Conservation (phyloP, 1,140 invertebrate species). For the Phenacoccus solenopsis region DNA sequence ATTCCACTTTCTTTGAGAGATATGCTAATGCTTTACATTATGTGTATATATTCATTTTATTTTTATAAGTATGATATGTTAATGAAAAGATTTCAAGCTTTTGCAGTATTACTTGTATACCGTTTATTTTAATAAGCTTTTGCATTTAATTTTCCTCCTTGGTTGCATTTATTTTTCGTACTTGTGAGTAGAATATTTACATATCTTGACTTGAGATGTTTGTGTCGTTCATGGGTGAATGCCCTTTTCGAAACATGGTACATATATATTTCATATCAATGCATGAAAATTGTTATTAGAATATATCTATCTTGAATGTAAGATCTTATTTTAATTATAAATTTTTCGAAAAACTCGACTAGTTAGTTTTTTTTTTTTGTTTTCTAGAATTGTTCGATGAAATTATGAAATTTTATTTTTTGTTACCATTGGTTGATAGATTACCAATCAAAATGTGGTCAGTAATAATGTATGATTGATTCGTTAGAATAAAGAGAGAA, state of each 20-base stretch:
- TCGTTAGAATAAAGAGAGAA: too few relatives aligned
- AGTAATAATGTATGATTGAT: too few relatives aligned
- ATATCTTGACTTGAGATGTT: not conserved
- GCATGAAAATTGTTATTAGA: not conserved
- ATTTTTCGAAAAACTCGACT: not conserved
- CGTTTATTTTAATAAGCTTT: not conserved
- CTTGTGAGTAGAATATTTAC: not conserved
- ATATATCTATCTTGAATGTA: not conserved
- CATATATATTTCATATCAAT: too few relatives aligned
- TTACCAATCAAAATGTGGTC: too few relatives aligned
- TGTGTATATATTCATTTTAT: too few relatives aligned
- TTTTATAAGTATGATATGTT: too few relatives aligned
- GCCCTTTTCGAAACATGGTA: too few relatives aligned
- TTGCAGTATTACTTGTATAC: not conserved
- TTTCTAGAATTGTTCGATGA: too few relatives aligned
- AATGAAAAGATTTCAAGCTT: not conserved
- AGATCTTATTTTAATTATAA: not conserved
- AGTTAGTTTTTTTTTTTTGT: not conserved
- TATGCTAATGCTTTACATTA: too few relatives aligned
- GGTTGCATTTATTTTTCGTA: not conserved
- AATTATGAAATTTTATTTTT: too few relatives aligned
- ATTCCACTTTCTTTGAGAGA: not conserved
- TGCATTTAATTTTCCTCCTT: not conserved
- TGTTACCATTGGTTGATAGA: too few relatives aligned
- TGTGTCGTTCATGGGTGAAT: too few relatives aligned